Base-by-base conservation (phyloP, 1,140 invertebrate species). In the Pteromalus puparum region DNA sequence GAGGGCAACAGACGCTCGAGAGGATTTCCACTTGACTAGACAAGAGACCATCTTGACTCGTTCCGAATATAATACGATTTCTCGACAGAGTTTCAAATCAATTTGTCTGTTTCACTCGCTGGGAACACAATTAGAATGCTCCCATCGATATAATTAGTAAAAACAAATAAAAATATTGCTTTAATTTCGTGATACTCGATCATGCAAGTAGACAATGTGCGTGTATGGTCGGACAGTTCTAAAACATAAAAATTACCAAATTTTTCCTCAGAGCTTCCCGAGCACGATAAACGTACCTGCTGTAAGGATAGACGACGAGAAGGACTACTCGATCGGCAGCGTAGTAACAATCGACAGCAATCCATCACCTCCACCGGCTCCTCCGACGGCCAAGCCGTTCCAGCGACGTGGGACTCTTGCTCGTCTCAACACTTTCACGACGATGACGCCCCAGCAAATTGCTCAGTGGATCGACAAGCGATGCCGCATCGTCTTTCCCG, bases 391-490 rank as follows among this genome's bases (percentile, higher is more conserved):
- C 88, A 93, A 87, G 90, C 89, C 81, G 88, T 92, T 84, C 88
- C 92, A 90, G 87, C 92, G 90, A 80, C 87, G 89, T 85, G 90
- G 83, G 28, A 91, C 93, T 85, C 91, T 90, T 13, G 90, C 90
- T 2, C 92, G 93, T 88, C 90, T 90, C 88, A 92, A 90, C 53
- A 93, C 91, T 30, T 97, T 97, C 93, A 97, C 96, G 18, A 97
- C 96, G 4, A 96, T 97, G 94, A 97, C 97, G 1, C 97, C 97
- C 0, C 97, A 97, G 87, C 96, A 97, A 90, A 97, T 97, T 65
- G 96, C 97, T 79, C 96, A 96, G 68, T 97, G 97, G 96, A 97
- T 98, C 70, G 97, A 98, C 91, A 95, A 94, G 87, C 94, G 96
- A 13, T 97, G 97, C 34, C 94, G 97, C 46, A 92, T 97, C 24